Evolutionary conservation across 2,113 vertebrate genomes (phyloP), one percentile per base, ranked within the genome.

Genomic region (Galeopterus variegatus): DNA sequence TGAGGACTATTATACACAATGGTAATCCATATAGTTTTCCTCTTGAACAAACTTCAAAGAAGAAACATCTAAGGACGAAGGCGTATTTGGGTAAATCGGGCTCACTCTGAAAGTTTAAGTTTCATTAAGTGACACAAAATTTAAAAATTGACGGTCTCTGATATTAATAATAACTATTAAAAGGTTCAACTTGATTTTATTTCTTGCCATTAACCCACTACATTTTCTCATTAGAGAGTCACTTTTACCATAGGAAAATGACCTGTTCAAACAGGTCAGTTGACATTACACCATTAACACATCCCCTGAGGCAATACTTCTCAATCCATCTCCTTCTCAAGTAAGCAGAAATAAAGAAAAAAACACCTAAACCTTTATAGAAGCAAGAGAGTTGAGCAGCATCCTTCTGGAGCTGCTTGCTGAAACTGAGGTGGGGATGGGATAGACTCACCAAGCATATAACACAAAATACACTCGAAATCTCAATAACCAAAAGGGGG

Each of bases 261-360:
- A 41, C 8, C 21, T 21, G 19, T 14, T 2, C 77, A 75, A 79
- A 45, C 28, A 41, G 85, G 52, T 64, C 85, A 72, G 69, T 4
- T 52, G 75, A 80, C 6, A 1, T 17, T 54, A 45, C 73, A 73
- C 19, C 4, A 3, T 41, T 17, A 60, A 73, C 67, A 54, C 21
- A 36, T 88, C 15, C 72, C n/a, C 28, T 18, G 11, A 48, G 50
- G 69, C 48, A 45, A 64, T 1, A 3, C 50, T 36, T 85, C 52
- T n/a, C 15, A 1, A 41, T 14, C 14, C 7, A 48, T 15, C 64
- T 79, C 17, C 65, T 48, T 50, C 70, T 62, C 62, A 58, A 88
- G 67, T 4, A 75, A 77, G 73, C 82, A 96, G 62, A 93, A 87
- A 79, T 33, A 54, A 93, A 91, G 45, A 24, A 2, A 54, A 45